Evolutionary conservation across 2,888 invertebrate species (phyloP).

Genomic region (Mycogona germanica): DNA sequence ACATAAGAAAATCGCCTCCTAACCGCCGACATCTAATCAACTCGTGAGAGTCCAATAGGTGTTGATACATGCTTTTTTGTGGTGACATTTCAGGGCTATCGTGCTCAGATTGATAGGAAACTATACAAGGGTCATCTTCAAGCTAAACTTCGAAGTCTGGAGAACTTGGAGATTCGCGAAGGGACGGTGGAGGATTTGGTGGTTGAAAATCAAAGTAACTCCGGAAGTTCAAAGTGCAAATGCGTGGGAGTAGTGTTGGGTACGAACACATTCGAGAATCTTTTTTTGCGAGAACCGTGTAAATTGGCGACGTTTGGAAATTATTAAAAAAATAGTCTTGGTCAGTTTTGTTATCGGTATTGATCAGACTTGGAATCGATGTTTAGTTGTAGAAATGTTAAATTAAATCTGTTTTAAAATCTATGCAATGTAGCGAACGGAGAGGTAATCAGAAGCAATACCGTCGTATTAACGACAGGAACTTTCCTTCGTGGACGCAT

Average conservation of each 20-base stretch:
- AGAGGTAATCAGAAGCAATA: constrained; percentile 43
- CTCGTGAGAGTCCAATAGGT: not conserved
- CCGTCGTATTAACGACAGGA: constrained; percentile 73
- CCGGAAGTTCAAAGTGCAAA: not conserved
- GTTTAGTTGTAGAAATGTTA: not conserved
- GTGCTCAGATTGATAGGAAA: constrained; percentile 74
- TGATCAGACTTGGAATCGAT: no score
- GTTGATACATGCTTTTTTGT: not conserved
- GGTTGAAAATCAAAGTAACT: constrained; percentile 35
- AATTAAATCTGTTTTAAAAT: not conserved
- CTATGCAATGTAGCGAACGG: constrained; percentile 33
- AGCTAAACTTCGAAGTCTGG: constrained; percentile 48
- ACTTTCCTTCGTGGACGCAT: constrained; percentile 78
- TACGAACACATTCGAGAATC: not conserved
- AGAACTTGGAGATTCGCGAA: constrained; percentile 53
- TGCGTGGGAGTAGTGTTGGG: constrained; percentile 22
- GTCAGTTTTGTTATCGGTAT: no score
- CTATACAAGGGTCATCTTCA: constrained; percentile 68
- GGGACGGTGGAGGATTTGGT: constrained; percentile 68
- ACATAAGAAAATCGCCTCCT: constrained; percentile 7
- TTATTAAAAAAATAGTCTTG: no score
- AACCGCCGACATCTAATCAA: constrained; percentile 2
- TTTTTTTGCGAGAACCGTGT: no score
- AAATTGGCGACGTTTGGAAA: not conserved
- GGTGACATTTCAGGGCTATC: constrained; percentile 43